Evolutionary conservation across 1,140 invertebrate genomes (phyloP), one percentile per base, ranked within the genome.

Genomic region (Bilobella aurantiaca): DNA sequence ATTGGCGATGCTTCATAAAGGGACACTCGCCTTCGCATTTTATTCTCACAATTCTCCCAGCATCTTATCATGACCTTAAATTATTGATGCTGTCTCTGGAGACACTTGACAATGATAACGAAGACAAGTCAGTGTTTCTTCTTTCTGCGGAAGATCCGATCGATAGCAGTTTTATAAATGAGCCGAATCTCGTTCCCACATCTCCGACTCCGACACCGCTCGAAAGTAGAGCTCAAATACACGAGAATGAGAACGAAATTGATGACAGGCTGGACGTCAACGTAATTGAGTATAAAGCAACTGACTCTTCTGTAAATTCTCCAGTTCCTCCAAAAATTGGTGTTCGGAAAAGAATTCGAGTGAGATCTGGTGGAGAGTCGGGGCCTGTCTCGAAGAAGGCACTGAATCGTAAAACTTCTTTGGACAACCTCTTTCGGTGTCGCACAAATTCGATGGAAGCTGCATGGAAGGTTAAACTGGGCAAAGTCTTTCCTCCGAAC

Each of bases 1-100:
- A 78, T 66, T 89, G 87, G 87, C 79, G 81, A 60, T 90, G 87
- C 75, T 89, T 84, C 73, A 78, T 88, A 3, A 87, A 86, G 76
- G 81, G 82, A 21, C 77, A 84, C 18, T 83, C 80, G 23, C 72
- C 78, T 1, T 83, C 81, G 0, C 84, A 86, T 68, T 78, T 88
- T 2, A 80, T 89, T 14, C 73, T 89, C 2, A 88, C 86, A 3
- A 81, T 90, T 70, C 67, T 90, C 18, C 87, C 88, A 1, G 81
- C 84, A 8, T 81, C 82, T 12, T 79, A 82, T 66, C 74, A 78
- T 34, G 83, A 85, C 69, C 74, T 84, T 0, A 82, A 80, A 70
- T 28, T 77, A 8, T 74, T 84, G 25, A 77, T 78, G 68, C 70
- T 77, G 31, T 59, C 73, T 0, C 29, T 59, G 14, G 14, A 58